Base-by-base conservation (phyloP, 1,140 invertebrate species). In the Anoplophora glabripennis region DNA sequence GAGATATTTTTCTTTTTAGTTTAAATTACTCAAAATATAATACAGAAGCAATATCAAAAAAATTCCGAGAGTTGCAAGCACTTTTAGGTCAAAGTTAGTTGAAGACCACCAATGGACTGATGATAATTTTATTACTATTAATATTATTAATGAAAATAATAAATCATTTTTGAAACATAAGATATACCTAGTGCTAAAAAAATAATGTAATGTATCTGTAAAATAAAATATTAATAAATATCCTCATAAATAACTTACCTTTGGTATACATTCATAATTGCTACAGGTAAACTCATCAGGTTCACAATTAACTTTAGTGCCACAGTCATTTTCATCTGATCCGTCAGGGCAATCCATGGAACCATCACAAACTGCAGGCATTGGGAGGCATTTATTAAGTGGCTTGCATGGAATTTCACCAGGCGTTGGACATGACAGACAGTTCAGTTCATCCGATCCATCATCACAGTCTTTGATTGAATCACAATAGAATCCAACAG, bases 401-500 rank as follows among this genome's bases (percentile, higher is more conserved):
- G 66, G 59, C 37, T 53, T 38, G 66, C 85, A 87, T 60, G 84
- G 78, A 66, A 85, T 84, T 60, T 86, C 75, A n/a, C 75, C 81
- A 36, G 70, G 59, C 2, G 75, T 74, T 68, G 85, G 75, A 62
- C 84, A 86, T 5, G 47, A 61, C 4, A 70, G 58, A 65, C 87
- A 89, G 68, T 86, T 81, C 37, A 78, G 76, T 71, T 89, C 87
- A 71, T 90, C 87, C 1, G 84, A 84, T 53, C 79, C 80, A 72
- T 89, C 89, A 34, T 78, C 78, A 72, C 89, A 91, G 73, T 91
- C 88, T 59, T 82, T 75, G 35, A 81, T 76, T 1, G 84, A 83
- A 76, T 93, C 89, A 77, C 91, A 93, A 42, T 84, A 78, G 79
- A 87, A 86, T 34, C 82, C 75, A 49, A 77, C 80, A 1, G 86